Base-by-base conservation (phyloP, 2,888 invertebrate species). In the Cheilosia grossa region DNA sequence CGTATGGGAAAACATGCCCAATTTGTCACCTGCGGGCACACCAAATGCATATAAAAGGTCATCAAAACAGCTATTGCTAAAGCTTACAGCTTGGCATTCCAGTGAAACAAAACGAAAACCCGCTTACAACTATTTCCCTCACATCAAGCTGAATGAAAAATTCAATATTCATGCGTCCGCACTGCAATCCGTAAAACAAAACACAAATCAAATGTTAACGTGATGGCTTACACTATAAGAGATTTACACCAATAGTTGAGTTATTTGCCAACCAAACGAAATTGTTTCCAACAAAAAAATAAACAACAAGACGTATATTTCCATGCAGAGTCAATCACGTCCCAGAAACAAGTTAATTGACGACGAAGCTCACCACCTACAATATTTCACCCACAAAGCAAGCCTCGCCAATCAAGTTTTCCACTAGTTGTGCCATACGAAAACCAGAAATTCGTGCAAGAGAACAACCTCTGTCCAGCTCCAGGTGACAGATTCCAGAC, bases 331-430 rank as follows among this genome's bases (percentile, higher is more conserved):
- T 74, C 54, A 66, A 70, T 64, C 33, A 51, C 47, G 37, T 53
- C 6, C 15, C 9, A 21, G 10, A 77, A 70, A 69, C 69, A 42
- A 64, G 69, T 56, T 70, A 53, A 53, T 66, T 58, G 27, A 58
- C 42, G 47, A 56, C 49, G 44, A 81, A 75, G 74, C 53, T 37
- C 53, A 17, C 58, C 82, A 82, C 82, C 82, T 82, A 82, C 82
- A 77, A 82, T 59, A 77, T 70, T 82, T 82, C 70, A 64, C 58
- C 70, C 37, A 66, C 42, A 66, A 64, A 56, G 37, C 21, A 54
- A n/a, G 72, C 17, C 42, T 53, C 51, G 33, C 24, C 67, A 61
- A 67, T 66, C 75, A 58, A 67, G 75, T 75, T 67, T 58, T 49
- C 4, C 56, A 17, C 21, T 24, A 15, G 21, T 49, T 74, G 33